phyloP scores from a whole-genome alignment of 2,113 vertebrate species.

The Phalacrocorax carbo region DNA sequence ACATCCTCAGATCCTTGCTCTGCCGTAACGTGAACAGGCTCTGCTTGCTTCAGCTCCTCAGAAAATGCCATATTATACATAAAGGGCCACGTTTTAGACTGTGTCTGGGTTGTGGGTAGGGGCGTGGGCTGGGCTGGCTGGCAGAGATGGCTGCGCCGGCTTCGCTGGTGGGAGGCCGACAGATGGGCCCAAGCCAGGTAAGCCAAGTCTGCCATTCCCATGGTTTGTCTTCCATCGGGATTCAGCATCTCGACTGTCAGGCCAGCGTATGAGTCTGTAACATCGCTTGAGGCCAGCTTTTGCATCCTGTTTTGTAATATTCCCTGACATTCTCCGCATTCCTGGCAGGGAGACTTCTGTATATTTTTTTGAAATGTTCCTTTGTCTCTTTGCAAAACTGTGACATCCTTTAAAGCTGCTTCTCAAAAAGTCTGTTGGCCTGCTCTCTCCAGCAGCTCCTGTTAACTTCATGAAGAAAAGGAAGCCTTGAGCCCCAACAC shows the following conservation, averaged over 20 bases:
- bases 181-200: not conserved
- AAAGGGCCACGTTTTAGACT: fast-evolving
- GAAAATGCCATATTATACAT: fast-evolving
- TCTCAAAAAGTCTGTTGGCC: not conserved
- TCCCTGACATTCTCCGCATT: slow-evolving; percentile 61
- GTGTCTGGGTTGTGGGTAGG: fast-evolving
- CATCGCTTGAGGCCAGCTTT: slow-evolving; percentile 1
- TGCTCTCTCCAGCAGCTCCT: not conserved
- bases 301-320: slow-evolving; percentile 60
- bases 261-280: not conserved
- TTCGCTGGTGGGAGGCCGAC: not conserved
- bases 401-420: not conserved
- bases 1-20: not conserved
- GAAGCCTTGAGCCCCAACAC: not conserved
- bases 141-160: not conserved
- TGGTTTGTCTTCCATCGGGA: not conserved
- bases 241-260: not conserved
- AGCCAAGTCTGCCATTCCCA: not conserved
- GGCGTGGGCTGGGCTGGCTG: not conserved
- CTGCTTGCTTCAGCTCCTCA: not conserved
- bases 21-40: fast-evolving
- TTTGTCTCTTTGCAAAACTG: slow-evolving; percentile 29
- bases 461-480: not conserved
- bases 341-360: slow-evolving; percentile 35
- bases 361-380: not conserved